These are phyloP conservation scores for Perizoma affinitatum DNA, from an alignment of 2,888 invertebrate species.

Conservation along the genomic window DNA sequence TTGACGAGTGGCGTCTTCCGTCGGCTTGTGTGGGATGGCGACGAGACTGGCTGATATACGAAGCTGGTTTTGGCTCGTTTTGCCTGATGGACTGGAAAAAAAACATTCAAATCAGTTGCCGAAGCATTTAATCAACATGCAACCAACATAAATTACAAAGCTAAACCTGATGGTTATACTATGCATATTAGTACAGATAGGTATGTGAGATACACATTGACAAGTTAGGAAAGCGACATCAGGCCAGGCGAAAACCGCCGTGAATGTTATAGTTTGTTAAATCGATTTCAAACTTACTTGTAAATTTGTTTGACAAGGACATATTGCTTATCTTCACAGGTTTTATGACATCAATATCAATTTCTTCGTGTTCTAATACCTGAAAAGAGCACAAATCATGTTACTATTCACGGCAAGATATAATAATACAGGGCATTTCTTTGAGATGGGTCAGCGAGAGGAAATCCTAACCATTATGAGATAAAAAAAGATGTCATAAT, in stretches of 20 bases:
- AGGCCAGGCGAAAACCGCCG: no score
- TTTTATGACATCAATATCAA: conserved; percentile 87
- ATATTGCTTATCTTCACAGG: conserved; percentile 82
- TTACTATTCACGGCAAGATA: conserved; percentile 6
- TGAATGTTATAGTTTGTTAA: no score
- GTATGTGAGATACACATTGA: no score
- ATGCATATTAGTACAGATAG: no score
- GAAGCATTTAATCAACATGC: no score
- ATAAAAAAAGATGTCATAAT: no score
- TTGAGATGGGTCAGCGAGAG: no score
- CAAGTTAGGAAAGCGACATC: no score
- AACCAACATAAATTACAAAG: no score
- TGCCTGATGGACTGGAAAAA: conserved; percentile 69
- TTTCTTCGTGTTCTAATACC: conserved; percentile 89
- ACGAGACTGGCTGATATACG: conserved; percentile 71
- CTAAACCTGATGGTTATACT: no score
- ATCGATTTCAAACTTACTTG: conserved; percentile 57
- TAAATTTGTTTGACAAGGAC: conserved; percentile 82
- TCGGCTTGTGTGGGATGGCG: conserved; percentile 81
- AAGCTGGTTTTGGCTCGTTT: conserved; percentile 76
- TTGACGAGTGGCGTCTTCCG: conserved; percentile 87
- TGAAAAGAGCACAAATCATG: conserved; percentile 46
- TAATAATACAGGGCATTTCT: no score
- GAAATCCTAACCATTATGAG: no score
- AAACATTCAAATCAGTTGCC: conserved; percentile 1